These are phyloP conservation scores for Novumbra hubbsi DNA, from an alignment of 2,797 vertebrate genomes.

Conservation along the genomic window DNA sequence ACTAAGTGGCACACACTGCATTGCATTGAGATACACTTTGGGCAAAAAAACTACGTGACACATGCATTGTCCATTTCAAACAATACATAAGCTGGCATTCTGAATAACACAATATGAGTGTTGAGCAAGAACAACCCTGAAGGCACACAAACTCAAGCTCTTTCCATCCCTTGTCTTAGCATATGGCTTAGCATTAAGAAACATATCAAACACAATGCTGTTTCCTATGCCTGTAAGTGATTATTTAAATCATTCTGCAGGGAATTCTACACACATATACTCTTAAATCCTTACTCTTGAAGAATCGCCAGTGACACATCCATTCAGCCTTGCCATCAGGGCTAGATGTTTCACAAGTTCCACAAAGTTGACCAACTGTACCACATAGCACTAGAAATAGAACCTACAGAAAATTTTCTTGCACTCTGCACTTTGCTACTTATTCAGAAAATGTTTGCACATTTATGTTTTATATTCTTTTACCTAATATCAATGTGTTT, in stretches of 20 bases:
- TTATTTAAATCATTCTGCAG: background rate
- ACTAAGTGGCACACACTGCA: background rate
- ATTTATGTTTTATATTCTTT: too few relatives aligned
- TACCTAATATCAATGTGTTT: too few relatives aligned
- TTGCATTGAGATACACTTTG: background rate
- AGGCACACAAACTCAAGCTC: background rate
- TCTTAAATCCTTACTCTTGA: background rate
- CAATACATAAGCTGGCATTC: background rate
- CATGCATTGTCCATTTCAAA: constrained; percentile 3
- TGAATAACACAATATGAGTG: background rate
- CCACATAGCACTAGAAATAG: too few relatives aligned
- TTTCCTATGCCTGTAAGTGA: background rate
- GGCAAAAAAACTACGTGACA: constrained; percentile 2
- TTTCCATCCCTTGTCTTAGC: background rate
- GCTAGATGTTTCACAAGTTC: too few relatives aligned
- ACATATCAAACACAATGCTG: background rate
- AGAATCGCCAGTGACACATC: background rate
- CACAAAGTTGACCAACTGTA: too few relatives aligned
- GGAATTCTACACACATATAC: background rate
- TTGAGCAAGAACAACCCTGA: background rate
- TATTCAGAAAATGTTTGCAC: too few relatives aligned
- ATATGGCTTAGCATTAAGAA: background rate
- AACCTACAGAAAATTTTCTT: too few relatives aligned
- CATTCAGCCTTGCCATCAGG: background rate
- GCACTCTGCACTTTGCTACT: too few relatives aligned